Base-by-base conservation (phyloP, 2,113 vertebrate species). In the Phrynocephalus versicolor region DNA sequence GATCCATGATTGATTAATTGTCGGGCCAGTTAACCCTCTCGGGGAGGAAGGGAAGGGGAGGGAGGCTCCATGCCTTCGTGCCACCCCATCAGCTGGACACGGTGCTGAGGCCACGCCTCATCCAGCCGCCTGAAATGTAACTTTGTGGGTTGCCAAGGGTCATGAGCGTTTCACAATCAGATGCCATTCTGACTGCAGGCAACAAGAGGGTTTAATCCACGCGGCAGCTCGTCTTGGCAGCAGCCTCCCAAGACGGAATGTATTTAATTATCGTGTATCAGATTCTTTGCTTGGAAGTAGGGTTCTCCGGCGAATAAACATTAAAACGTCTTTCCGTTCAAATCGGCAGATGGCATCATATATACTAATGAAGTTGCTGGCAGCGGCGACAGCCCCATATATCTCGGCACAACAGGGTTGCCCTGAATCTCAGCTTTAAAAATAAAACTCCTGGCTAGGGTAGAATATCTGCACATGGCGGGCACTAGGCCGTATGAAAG, bases 321-420 rank as follows among this genome's bases (percentile, higher is more conserved):
- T 94, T 91, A 91, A 77, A 91, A 90, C 73, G 93, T 80, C 91
- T 94, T 90, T 89, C 89, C 27, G 12, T 79, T 82, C 62, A 65
- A 94, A 82, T 89, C 85, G 89, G 85, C 93, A 94, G 94, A 94
- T 95, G 94, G 93, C 92, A 92, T 92, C 89, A 93, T 92, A 87
- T 94, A 93, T 93, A 88, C 91, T 79, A 16, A 76, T 92, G 92
- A 94, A 94, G 89, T 88, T 91, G 79, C 89, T 94, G 93, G 93
- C 92, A 93, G 69, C 77, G 0, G 18, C 91, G 92, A 89, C 93
- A 92, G 89, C 94, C 94, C 89, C 90, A 91, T 95, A 90, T 94
- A 94, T 94, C 92, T 92, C 85, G 19, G 85, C 89, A 92, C 92
- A 92, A 92, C 91, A 79, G 88, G 84, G 87, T 88, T 91, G 93